phyloP scores from a whole-genome alignment of 2,113 vertebrate genomes.

The Phalacrocorax carbo region DNA sequence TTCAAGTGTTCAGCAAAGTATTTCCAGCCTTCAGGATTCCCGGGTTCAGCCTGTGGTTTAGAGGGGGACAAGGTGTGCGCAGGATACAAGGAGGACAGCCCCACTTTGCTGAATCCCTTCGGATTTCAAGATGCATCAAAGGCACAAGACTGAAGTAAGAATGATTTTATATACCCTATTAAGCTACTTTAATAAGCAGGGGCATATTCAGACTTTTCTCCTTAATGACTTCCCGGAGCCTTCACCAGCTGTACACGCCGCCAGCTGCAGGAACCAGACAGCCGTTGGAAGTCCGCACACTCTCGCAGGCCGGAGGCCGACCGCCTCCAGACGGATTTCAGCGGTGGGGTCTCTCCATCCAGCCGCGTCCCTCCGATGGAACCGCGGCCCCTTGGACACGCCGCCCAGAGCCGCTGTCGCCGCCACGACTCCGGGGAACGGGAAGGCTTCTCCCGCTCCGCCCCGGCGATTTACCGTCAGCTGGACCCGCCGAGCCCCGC shows the following conservation, averaged over 20 bases:
- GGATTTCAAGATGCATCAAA: not conserved
- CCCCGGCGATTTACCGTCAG: not conserved
- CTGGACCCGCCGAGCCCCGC: no score
- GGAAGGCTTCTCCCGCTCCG: not conserved
- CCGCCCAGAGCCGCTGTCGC: not conserved
- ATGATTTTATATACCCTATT: not conserved
- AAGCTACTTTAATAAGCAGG: fast-evolving
- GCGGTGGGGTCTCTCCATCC: not conserved
- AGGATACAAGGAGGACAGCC: not conserved
- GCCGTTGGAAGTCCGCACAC: not conserved
- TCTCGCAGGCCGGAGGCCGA: not conserved
- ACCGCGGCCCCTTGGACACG: no score
- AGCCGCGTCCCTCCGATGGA: not conserved
- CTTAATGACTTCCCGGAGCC: no score
- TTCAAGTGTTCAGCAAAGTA: not conserved
- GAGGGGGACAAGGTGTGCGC: fast-evolving
- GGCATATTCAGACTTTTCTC: not conserved
- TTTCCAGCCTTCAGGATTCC: not conserved
- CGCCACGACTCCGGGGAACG: not conserved
- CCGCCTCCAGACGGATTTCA: fast-evolving
- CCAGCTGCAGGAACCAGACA: not conserved
- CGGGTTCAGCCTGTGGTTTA: fast-evolving
- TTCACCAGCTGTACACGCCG: fast-evolving
- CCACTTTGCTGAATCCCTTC: not conserved
- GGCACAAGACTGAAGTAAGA: not conserved